A percentile compares a stretch with the other conserved stretches of the same genome.
Conservation (phyloP, 2,888 invertebrate genomes). For the Ormyrus rosae region DNA sequence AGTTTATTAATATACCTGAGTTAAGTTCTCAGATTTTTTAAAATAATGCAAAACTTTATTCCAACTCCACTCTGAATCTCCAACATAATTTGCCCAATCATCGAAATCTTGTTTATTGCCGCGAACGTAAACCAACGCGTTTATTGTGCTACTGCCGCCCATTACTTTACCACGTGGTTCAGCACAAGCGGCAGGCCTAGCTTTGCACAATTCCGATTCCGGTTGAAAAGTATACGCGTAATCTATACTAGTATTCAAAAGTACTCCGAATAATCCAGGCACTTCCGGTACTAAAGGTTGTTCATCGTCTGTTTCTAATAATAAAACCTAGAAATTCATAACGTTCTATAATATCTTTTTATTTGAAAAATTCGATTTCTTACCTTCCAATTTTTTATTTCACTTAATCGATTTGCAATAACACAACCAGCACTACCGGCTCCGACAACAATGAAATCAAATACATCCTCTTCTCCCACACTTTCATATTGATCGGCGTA, state of each 20-base stretch:
- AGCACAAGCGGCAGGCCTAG: constrained; percentile 62
- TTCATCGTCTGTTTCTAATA: constrained; percentile 87
- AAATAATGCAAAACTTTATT: constrained; percentile 33
- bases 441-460: no score
- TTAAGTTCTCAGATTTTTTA: constrained; percentile 37
- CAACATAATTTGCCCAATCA: constrained; percentile 21
- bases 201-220: constrained; percentile 80
- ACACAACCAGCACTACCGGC: no score
- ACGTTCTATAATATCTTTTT: no score
- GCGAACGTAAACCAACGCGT: constrained; percentile 35
- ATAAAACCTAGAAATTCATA: constrained; percentile 77
- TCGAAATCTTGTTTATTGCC: constrained; percentile 34
- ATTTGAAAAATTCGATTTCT: no score
- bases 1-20: neutral
- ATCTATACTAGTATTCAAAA: constrained; percentile 83
- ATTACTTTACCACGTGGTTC: constrained; percentile 26
- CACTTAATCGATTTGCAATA: no score
- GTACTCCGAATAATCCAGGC: constrained; percentile 81
- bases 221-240: constrained; percentile 79
- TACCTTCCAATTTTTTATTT: no score
- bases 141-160: constrained; percentile 31
- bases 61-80: constrained; percentile 34
- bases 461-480: no score
- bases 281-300: constrained; percentile 86
- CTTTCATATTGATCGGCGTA: no score